Evolutionary conservation across 2,113 vertebrate species (phyloP), one percentile per base, ranked within the genome.

Genomic region (Peromyscus polionotus): DNA sequence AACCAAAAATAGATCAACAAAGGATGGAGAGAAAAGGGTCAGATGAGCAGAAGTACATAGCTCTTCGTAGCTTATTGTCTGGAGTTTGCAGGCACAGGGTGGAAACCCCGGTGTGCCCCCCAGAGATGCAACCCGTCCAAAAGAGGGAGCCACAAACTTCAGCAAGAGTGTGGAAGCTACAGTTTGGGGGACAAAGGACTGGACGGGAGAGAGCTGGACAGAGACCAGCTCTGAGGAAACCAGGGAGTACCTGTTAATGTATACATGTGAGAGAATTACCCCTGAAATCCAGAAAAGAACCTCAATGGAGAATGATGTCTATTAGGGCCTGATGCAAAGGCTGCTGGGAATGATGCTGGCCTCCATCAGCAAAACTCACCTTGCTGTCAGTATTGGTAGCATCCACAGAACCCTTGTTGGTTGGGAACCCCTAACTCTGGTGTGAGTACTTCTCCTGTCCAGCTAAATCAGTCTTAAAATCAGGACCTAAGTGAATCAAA

Each of bases 301-400:
- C 6, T 2, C 24, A 79, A 5, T 14, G 36, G 3, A 61, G 57
- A 39, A 6, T 17, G 4, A 19, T 4, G 7, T 14, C 7, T 3
- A 17, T 2, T 28, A 31, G 65, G 31, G n/a, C 3, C 24, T 24
- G 33, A 14, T 3, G 7, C n/a, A 20, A 28, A 59, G 68, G 7
- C 31, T 14, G 0, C 5, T 7, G 76, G 31, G 63, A 36, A n/a
- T 0, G 16, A 16, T 1, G 0, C 31, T 45, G 42, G 3, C 36
- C 6, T 48, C 16, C 22, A 19, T 42, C 13, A 20, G 16, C 28
- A 59, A 70, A 73, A 31, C 20, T 24, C 16, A 19, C 24, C 26
- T 22, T 17, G 11, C 10, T 20, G 3, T 4, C 4, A 14, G 36
- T 14, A 3, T 28, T 20, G 6, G 33, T 6, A 3, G 20, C 6